Conservation (phyloP, 2,888 invertebrate genomes). For the Prionchulus punctatus region DNA sequence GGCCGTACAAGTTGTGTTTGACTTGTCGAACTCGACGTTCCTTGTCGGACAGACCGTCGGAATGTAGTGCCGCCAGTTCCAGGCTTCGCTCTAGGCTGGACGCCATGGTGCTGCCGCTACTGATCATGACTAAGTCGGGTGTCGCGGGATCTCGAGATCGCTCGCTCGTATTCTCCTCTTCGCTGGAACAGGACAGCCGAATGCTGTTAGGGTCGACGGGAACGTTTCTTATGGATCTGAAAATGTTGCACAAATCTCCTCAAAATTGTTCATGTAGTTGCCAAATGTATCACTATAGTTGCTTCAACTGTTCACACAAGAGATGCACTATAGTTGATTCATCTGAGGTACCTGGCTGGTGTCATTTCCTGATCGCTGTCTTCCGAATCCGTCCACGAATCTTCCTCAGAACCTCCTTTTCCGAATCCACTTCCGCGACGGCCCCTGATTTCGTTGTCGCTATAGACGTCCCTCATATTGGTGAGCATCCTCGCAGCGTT, state of each 20-base stretch:
- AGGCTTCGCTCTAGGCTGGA: conserved; percentile 12
- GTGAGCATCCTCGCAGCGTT: background rate
- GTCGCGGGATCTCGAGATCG: background rate
- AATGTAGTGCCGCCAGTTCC: conserved; percentile 18
- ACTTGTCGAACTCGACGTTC: conserved; percentile 22
- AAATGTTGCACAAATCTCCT: no score
- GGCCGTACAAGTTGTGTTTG: conserved; percentile 18
- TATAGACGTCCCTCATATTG: background rate
- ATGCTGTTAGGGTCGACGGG: no score
- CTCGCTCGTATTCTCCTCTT: conserved; percentile 10
- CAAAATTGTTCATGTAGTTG: no score
- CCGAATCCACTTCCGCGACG: background rate
- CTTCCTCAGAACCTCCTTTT: conserved; percentile 8
- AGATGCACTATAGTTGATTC: no score
- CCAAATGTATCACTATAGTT: no score
- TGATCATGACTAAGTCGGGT: conserved; percentile 7
- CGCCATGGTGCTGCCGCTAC: conserved; percentile 11
- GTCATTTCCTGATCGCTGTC: conserved; percentile 9
- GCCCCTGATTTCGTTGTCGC: background rate
- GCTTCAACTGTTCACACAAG: no score
- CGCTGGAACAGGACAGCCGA: background rate
- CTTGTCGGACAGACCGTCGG: conserved; percentile 29
- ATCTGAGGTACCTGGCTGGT: background rate
- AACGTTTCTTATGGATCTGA: no score
- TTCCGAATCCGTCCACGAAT: conserved; percentile 8